These are phyloP conservation scores for Sparus aurata DNA, from an alignment of 2,797 vertebrate genomes.

Conservation along the genomic window DNA sequence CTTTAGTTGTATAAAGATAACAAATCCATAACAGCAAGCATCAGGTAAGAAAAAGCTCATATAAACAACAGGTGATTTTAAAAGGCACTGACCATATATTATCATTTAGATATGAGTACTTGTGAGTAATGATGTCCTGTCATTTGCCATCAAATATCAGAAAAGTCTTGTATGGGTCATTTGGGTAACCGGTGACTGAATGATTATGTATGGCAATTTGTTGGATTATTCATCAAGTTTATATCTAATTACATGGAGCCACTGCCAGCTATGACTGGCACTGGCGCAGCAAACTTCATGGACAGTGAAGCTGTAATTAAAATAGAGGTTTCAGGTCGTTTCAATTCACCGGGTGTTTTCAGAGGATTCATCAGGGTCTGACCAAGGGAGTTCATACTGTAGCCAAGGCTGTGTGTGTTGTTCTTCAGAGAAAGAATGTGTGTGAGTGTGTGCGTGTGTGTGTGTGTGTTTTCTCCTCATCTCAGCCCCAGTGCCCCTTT, in stretches of 20 bases:
- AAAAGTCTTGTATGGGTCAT: neutral
- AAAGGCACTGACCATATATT: neutral
- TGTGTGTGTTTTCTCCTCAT: conserved; percentile 74
- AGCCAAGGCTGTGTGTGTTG: conserved; percentile 78
- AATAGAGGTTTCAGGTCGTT: conserved; percentile 78
- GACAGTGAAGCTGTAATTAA: conserved; percentile 75
- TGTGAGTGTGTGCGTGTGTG: conserved; percentile 36
- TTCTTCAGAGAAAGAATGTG: conserved; percentile 77
- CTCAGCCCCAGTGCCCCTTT: conserved; percentile 78
- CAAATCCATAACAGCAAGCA: neutral
- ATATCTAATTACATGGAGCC: conserved; percentile 42
- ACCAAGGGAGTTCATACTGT: conserved; percentile 76
- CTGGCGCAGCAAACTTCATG: conserved; percentile 48
- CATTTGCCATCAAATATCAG: neutral
- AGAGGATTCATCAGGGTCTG: conserved; percentile 78
- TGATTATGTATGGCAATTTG: conserved; percentile 17
- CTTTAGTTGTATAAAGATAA: neutral
- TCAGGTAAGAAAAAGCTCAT: neutral
- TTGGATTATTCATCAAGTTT: conserved; percentile 44
- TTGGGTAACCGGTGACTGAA: neutral
- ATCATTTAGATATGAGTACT: neutral
- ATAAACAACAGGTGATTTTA: neutral
- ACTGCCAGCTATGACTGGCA: conserved; percentile 26
- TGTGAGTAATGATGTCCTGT: neutral
- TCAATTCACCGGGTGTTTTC: conserved; percentile 82